Base-by-base conservation (phyloP, 2,888 invertebrate genomes). In the Liposcelis brunnea region DNA sequence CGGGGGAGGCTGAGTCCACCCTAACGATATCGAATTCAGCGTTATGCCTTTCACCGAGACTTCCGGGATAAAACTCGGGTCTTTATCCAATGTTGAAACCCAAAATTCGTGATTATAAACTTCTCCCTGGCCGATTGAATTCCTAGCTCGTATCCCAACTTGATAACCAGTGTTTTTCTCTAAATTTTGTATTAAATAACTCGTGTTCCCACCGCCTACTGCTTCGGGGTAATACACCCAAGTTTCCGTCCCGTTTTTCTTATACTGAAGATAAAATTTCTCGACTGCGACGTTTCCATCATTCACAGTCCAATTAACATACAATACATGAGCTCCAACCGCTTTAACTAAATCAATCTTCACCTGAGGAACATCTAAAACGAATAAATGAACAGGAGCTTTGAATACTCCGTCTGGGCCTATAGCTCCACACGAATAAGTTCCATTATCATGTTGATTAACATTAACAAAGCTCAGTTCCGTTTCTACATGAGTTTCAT, bases 251-350 rank as follows among this genome's bases (percentile, higher is more conserved):
- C 66, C 68, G 42, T 68, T 69, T 52, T 69, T 68, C 63, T 71
- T 69, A 51, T 67, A 66, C 53, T 67, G 66, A 26, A 71, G 64
- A 46, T 67, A 65, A 55, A 76, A 80, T 16, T 61, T 59, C 51
- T 67, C 65, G 15, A 83, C 69, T 0, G 75, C 74, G 43, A 76
- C 75, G 57, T 87, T 86, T 49, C 81, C 81, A 49, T 78, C 72
- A 48, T 76, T 74, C 0, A 83, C 71, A 0, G 83, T 85, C 86
- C 87, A 87, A 58, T 85, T 86, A 1, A 87, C 59, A 60, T 74
- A 89, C 37, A 89, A 73, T 59, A 78, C 75, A 6, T 73, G 71
- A 1, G 75, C 74, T 44, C 80, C 83, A 14, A 87, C 80, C 0
- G 82, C 74, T 59, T 80, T 80, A 0, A 79, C 74, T 48, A 73